phyloP scores from a whole-genome alignment of 2,113 vertebrate species.

The Pica pica region DNA sequence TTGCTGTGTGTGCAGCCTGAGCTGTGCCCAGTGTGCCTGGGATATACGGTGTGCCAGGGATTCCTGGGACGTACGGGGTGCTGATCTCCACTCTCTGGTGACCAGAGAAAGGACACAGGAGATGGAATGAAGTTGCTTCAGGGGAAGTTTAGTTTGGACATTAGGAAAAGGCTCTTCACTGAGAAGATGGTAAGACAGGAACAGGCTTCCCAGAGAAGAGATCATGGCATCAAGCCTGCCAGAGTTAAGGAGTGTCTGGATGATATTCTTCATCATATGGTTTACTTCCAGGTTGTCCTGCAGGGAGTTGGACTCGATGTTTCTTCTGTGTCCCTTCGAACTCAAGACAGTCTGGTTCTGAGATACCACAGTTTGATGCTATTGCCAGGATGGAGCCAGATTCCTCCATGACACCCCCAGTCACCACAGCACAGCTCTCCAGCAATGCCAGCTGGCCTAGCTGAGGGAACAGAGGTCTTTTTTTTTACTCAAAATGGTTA shows the following conservation, averaged over 20 bases:
- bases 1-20: fast-evolving
- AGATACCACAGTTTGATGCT: neutral
- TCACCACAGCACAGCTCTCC: neutral
- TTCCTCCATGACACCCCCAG: too few relatives aligned
- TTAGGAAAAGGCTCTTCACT: neutral
- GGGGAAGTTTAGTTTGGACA: neutral
- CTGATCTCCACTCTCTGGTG: neutral
- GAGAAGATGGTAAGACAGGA: neutral
- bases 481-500: neutral
- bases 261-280: fast-evolving
- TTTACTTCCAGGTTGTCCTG: neutral
- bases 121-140: neutral
- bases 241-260: neutral
- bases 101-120: fast-evolving
- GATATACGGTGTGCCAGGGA: fast-evolving
- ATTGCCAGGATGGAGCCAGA: neutral
- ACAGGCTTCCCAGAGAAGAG: neutral
- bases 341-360: too few relatives aligned
- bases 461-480: neutral
- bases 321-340: neutral
- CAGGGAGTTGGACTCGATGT: neutral
- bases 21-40: neutral
- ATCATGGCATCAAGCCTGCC: neutral
- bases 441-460: neutral
- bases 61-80: too few relatives aligned